Conservation (phyloP, 2,113 vertebrate genomes). For the Nipponia nippon region DNA sequence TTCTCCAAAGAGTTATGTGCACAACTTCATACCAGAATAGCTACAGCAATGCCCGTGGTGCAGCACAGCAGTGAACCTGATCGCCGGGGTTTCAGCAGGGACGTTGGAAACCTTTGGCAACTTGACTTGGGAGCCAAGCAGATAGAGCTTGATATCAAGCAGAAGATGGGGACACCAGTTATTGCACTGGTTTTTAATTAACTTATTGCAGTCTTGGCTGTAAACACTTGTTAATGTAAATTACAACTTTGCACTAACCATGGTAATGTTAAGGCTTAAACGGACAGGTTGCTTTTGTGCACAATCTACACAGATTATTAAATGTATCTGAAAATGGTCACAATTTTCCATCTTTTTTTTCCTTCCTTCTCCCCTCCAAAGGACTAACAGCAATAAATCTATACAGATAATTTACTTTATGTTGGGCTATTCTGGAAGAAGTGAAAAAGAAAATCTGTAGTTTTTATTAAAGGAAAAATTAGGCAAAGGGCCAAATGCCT, state of each 20-base stretch:
- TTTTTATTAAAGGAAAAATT: neutral
- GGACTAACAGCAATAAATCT: neutral
- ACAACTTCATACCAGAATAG: neutral
- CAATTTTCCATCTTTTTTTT: neutral
- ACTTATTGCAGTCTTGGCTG: neutral
- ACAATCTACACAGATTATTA: neutral
- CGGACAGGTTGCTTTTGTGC: neutral
- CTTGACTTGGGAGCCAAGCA: neutral
- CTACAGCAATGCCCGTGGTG: neutral
- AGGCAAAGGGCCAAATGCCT: neutral
- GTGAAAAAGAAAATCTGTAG: neutral
- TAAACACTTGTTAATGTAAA: neutral
- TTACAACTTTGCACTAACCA: neutral
- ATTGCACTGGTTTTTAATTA: neutral
- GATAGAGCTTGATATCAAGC: neutral
- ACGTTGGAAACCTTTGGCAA: neutral
- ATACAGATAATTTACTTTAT: neutral
- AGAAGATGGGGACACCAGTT: neutral
- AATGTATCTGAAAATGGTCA: neutral
- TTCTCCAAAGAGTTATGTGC: neutral
- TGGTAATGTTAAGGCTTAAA: neutral
- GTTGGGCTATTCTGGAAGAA: neutral
- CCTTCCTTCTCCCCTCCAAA: neutral
- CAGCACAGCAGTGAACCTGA: neutral
- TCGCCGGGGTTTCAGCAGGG: neutral